Evolutionary conservation across 1,140 invertebrate species (phyloP).

Genomic region (Meloidogyne exigua): DNA sequence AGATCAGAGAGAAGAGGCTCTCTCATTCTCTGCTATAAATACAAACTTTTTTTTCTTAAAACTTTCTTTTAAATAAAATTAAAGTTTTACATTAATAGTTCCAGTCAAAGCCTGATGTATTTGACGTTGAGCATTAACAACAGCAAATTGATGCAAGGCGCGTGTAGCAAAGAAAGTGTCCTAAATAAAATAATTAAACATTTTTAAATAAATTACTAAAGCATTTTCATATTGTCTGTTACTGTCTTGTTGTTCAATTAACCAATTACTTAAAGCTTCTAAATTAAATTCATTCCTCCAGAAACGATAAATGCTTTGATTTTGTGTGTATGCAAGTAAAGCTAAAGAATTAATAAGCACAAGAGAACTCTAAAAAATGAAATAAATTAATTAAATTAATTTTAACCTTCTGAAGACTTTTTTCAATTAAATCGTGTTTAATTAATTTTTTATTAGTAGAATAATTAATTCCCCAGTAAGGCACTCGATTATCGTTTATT

Average conservation of each 20-base stretch:
- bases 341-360: slow-evolving; percentile 42
- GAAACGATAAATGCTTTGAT: slow-evolving; percentile 33
- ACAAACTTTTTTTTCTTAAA: too few relatives aligned
- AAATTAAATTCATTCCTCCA: slow-evolving; percentile 44
- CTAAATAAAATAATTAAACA: slow-evolving; percentile 31
- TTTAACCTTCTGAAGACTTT: slow-evolving; percentile 9
- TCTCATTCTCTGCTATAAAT: too few relatives aligned
- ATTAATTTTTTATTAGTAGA: background rate
- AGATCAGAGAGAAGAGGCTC: background rate
- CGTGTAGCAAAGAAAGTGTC: slow-evolving; percentile 47
- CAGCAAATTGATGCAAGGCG: slow-evolving; percentile 28
- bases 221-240: slow-evolving; percentile 49
- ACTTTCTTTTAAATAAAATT: background rate
- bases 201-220: slow-evolving; percentile 16
- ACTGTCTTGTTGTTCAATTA: slow-evolving; percentile 43
- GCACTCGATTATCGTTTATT: background rate
- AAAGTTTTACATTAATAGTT: slow-evolving; percentile 14
- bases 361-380: slow-evolving; percentile 32
- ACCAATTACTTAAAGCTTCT: slow-evolving; percentile 36
- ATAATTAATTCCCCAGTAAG: slow-evolving; percentile 12
- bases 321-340: slow-evolving; percentile 42
- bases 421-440: background rate
- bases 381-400: background rate
- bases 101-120: slow-evolving; percentile 21
- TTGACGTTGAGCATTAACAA: slow-evolving; percentile 20